These are phyloP conservation scores for Ectemnius lituratus DNA, from an alignment of 2,888 invertebrate species.

Conservation along the genomic window DNA sequence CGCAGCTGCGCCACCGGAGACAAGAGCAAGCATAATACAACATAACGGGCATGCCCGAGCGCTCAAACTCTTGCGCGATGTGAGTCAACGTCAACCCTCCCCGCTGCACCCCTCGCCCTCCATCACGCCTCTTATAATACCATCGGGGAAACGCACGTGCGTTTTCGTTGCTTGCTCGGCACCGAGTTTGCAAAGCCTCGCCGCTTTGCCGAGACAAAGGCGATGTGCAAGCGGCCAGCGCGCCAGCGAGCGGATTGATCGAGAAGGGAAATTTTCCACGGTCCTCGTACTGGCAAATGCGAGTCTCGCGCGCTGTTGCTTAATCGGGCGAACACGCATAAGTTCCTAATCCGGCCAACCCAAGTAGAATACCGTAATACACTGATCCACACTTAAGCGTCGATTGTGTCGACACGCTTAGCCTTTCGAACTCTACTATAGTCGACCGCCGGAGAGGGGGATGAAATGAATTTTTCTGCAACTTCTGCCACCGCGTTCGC, in stretches of 20 bases:
- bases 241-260: neutral
- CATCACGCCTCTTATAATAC: too few relatives aligned
- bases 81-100: constrained; percentile 59
- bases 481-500: too few relatives aligned
- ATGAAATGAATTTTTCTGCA: too few relatives aligned
- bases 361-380: constrained; percentile 1
- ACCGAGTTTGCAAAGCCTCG: constrained; percentile 27
- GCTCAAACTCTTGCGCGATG: constrained; percentile 42
- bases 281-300: neutral
- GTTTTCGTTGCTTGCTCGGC: constrained; percentile 38
- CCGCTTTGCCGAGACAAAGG: constrained; percentile 33
- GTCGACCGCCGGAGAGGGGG: too few relatives aligned
- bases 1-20: constrained; percentile 49
- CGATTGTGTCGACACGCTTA: neutral
- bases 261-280: neutral
- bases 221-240: neutral
- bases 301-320: too few relatives aligned
- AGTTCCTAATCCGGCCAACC: too few relatives aligned
- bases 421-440: too few relatives aligned
- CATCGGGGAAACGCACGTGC: constrained; percentile 53
- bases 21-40: constrained; percentile 1
- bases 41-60: constrained; percentile 24
- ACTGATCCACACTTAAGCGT: neutral
- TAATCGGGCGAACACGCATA: too few relatives aligned
- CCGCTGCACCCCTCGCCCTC: constrained; percentile 24